Conservation (phyloP, 2,113 vertebrate genomes). For the Butastur rufipennis region DNA sequence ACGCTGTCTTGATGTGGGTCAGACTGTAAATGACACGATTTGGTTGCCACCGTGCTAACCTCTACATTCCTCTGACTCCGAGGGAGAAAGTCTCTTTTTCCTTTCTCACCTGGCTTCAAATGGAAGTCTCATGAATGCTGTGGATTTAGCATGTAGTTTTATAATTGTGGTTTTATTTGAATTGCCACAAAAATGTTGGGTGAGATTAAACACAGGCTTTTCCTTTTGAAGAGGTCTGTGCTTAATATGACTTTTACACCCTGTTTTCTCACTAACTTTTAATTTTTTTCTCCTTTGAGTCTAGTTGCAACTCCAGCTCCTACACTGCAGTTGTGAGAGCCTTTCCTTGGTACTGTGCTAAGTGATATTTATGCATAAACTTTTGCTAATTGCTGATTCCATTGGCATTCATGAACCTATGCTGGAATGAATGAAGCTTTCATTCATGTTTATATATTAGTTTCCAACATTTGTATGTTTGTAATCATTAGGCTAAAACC, state of each 20-base stretch:
- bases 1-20: neutral
- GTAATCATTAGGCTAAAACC: neutral
- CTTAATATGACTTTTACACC: constrained; percentile 46
- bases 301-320: neutral
- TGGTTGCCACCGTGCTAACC: neutral
- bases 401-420: constrained; percentile 4
- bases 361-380: constrained; percentile 22
- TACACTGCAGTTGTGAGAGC: neutral
- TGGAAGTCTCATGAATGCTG: neutral
- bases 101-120: constrained; percentile 53
- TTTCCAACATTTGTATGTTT: constrained; percentile 52
- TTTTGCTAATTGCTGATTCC: constrained; percentile 47
- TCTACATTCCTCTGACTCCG: neutral
- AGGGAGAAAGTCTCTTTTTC: constrained; percentile 15
- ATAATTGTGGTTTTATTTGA: constrained; percentile 58
- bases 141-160: neutral
- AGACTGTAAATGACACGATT: neutral
- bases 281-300: constrained; percentile 23
- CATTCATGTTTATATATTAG: constrained; percentile 65
- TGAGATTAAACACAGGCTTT: constrained; percentile 19
- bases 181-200: constrained; percentile 23
- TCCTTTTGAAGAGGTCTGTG: constrained; percentile 37
- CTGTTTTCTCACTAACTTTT: constrained; percentile 30
- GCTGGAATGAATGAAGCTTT: constrained; percentile 17
- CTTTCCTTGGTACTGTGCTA: neutral